These are phyloP conservation scores for Nymphicus hollandicus DNA, from an alignment of 2,113 vertebrate genomes.

Conservation along the genomic window DNA sequence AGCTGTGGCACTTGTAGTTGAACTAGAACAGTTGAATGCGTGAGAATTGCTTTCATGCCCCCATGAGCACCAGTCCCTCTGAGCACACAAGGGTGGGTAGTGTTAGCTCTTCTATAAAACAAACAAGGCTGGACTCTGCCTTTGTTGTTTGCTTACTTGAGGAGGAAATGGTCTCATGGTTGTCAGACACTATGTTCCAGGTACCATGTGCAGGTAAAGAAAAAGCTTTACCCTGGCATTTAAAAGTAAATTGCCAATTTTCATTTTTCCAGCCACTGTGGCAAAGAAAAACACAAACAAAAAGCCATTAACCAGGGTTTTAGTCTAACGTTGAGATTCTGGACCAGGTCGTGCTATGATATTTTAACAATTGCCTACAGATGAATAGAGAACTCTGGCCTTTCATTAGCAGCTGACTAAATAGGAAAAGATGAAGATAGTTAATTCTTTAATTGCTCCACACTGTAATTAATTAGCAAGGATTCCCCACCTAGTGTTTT, in stretches of 20 bases:
- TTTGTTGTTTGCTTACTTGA: not conserved
- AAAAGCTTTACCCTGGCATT: not conserved
- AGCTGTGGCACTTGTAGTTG: not conserved
- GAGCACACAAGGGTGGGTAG: not conserved
- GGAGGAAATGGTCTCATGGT: not conserved
- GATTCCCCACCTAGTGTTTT: not conserved
- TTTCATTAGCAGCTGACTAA: not conserved
- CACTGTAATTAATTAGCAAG: not conserved
- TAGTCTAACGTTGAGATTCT: not conserved
- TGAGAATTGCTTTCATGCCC: not conserved
- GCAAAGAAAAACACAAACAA: not conserved
- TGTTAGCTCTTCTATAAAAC: not conserved
- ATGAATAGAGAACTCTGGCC: not conserved
- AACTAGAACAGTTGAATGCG: not conserved
- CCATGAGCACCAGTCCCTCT: not conserved
- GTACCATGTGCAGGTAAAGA: not conserved
- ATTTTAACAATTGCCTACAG: not conserved
- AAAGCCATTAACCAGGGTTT: not conserved
- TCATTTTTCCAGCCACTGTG: not conserved
- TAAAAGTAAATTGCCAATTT: not conserved
- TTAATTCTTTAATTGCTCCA: not conserved
- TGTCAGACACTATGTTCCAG: not conserved
- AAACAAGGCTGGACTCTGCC: not conserved
- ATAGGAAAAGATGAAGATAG: not conserved
- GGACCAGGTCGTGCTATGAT: not conserved